A percentile compares a stretch with the other conserved stretches of the same genome.
These are phyloP conservation scores for Dufourea novaeangliae DNA, from an alignment of 1,140 invertebrate genomes.

Conservation along the genomic window DNA sequence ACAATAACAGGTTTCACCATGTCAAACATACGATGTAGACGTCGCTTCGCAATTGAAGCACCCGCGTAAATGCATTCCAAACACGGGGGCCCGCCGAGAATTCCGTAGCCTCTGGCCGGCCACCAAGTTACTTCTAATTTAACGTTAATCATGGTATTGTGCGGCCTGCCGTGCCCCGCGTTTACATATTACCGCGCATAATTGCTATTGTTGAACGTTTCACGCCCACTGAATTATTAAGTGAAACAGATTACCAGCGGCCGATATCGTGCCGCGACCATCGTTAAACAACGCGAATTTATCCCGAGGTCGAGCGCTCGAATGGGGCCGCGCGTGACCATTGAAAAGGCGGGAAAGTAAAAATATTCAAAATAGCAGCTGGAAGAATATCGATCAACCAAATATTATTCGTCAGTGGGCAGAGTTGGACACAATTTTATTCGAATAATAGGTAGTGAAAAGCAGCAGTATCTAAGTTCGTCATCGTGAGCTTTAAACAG, in stretches of 20 bases:
- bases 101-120: not conserved
- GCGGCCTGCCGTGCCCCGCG: conserved; percentile 7
- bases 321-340: no score
- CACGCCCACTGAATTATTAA: conserved; percentile 31
- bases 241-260: conserved; percentile 26
- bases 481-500: no score
- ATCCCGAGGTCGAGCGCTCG: no score
- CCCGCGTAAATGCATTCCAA: not conserved
- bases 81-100: not conserved
- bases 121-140: conserved; percentile 44
- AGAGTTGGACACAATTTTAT: no score
- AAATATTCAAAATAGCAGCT: no score
- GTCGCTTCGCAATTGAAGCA: not conserved
- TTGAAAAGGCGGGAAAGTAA: no score
- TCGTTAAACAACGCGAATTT: not conserved
- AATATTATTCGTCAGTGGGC: no score
- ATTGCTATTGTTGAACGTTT: conserved; percentile 29
- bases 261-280: not conserved
- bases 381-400: no score
- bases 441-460: no score
- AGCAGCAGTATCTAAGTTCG: no score
- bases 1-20: not conserved
- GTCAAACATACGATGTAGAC: no score
- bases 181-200: conserved; percentile 37
- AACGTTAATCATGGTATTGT: conserved; percentile 43